Evolutionary conservation across 2,113 vertebrate genomes (phyloP).

Genomic region (Rutilus rutilus): DNA sequence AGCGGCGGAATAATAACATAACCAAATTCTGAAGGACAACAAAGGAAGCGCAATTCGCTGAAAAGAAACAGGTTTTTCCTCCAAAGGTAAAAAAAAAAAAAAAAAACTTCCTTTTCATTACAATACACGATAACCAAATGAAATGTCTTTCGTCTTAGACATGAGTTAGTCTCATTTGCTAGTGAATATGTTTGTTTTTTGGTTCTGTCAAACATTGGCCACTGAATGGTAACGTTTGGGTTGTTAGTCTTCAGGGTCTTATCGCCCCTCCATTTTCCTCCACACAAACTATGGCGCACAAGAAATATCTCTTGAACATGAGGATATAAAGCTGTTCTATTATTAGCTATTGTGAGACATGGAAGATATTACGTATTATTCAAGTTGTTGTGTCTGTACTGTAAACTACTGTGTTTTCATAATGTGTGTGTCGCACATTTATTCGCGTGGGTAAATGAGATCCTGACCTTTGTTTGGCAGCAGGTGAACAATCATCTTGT

Average conservation of each 20-base stretch:
- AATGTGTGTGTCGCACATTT: neutral
- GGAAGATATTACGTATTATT: neutral
- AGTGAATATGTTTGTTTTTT: neutral
- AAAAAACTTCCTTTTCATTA: neutral
- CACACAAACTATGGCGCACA: neutral
- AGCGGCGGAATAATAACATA: neutral
- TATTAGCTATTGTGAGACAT: neutral
- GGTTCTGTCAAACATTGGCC: conserved; percentile 19
- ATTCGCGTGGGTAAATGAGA: neutral
- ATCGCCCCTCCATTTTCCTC: neutral
- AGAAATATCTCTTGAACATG: neutral
- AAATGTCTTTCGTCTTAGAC: neutral
- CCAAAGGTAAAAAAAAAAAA: conserved; percentile 41
- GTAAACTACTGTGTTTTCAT: neutral
- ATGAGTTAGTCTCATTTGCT: neutral
- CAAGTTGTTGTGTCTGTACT: neutral
- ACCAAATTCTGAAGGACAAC: neutral
- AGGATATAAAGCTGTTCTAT: neutral
- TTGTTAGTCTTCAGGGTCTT: conserved; percentile 39
- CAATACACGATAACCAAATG: neutral
- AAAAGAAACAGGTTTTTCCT: neutral
- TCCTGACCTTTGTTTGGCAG: conserved; percentile 11
- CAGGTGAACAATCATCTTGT: conserved; percentile 26
- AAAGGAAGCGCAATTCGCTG: neutral
- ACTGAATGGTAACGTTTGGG: neutral